Base-by-base conservation (phyloP, 2,888 invertebrate genomes). In the Apodemia hepburni region DNA sequence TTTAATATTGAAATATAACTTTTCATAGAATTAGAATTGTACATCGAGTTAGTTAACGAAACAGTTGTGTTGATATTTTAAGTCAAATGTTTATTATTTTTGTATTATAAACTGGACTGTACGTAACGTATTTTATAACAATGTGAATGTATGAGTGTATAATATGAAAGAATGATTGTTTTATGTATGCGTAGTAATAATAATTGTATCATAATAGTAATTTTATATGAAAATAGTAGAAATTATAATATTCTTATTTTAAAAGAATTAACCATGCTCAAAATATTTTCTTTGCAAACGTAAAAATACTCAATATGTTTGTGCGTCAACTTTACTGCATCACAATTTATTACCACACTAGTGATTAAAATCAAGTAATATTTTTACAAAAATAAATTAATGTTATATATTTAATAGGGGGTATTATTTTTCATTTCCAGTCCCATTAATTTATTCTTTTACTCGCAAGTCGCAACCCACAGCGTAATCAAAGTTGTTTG, bases 321-420 rank as follows among this genome's bases (percentile, higher is more conserved):
- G 27, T 15, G 54, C 54, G 54, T 54, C 51, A 51, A 51, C 12
- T 49, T 18, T 51, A 78, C 77, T 82, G 82, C 87, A 89, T 89
- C 90, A 88, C 88, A 88, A 85, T 84, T 29, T 15, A 79, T 84
- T 85, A 87, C 88, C 86, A 84, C 84, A 73, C 79, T 86, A 86
- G 84, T 81, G 78, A 83, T 81, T 82, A 82, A 75, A 74, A 79
- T 80, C 82, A 79, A 81, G 79, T 82, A 81, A 84, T 82, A 77
- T 79, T 83, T 86, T 82, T 85, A 83, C 81, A 84, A 84, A 80
- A 82, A 83, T 83, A 79, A 82, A 87, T 80, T 84, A 84, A 84
- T 78, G 64, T 68, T 78, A 82, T 76, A 71, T 84, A 80, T 80
- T 78, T 75, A 75, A 18, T 54, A 54, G 49, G 73, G 76, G 80